phyloP scores from a whole-genome alignment of 2,797 vertebrate species.

The Rhinogobio ventralis region DNA sequence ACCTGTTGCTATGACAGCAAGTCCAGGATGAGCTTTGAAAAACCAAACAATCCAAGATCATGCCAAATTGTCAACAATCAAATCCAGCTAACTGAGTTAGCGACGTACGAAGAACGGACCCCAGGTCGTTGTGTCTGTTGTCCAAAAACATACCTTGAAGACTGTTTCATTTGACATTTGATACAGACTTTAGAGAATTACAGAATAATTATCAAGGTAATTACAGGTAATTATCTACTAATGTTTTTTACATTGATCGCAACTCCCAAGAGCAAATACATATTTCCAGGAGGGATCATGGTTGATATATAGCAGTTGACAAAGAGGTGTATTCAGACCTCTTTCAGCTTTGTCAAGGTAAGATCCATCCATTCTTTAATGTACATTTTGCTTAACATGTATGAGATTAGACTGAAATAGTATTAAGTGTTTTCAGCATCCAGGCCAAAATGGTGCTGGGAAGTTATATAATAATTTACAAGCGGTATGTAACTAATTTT shows the following conservation, averaged over 20 bases:
- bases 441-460: neutral
- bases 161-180: neutral
- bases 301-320: constrained; percentile 28
- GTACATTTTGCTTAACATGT: neutral
- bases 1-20: too few species aligned
- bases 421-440: neutral
- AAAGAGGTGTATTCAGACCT: neutral
- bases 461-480: neutral
- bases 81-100: too few species aligned
- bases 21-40: too few species aligned
- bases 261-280: neutral
- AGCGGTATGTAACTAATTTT: neutral
- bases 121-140: neutral
- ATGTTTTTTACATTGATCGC: neutral
- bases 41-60: too few species aligned
- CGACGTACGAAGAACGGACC: too few species aligned
- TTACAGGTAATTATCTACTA: neutral
- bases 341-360: constrained; percentile 20
- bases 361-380: neutral
- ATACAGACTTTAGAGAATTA: constrained; percentile 30
- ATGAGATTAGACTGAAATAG: neutral
- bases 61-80: too few species aligned
- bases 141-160: neutral
- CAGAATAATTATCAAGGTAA: neutral
- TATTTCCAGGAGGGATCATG: neutral